Conservation (phyloP, 2,113 vertebrate species). For the Kobus ellipsiprymnus region DNA sequence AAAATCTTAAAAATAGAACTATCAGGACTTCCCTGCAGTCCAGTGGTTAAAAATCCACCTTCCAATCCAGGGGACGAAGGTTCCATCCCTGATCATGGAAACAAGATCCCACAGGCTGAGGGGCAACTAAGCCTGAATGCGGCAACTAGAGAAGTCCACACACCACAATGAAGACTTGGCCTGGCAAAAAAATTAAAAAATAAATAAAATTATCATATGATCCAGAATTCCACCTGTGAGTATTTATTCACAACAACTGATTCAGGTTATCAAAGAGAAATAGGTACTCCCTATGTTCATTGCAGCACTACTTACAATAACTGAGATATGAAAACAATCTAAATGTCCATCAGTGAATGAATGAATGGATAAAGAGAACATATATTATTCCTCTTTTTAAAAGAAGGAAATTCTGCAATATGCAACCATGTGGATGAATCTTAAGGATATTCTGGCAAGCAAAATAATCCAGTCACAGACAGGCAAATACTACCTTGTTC, state of each 20-base stretch:
- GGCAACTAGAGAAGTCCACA: accelerated
- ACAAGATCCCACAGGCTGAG: not conserved
- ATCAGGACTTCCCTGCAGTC: not conserved
- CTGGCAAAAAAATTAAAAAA: not conserved
- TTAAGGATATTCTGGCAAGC: not conserved
- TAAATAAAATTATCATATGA: not conserved
- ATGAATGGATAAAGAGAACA: not conserved
- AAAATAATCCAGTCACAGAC: not conserved
- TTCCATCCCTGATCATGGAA: not conserved
- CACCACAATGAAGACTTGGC: not conserved
- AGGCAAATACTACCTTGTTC: not conserved
- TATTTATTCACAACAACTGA: not conserved
- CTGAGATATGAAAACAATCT: not conserved
- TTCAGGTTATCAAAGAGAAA: not conserved
- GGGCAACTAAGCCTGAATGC: not conserved
- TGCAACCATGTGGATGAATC: not conserved
- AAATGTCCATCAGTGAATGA: not conserved
- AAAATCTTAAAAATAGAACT: not conserved
- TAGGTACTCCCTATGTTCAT: not conserved
- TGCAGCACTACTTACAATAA: not conserved
- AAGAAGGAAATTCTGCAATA: not conserved
- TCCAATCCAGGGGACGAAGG: not conserved
- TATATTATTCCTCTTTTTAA: not conserved
- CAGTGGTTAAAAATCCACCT: not conserved
- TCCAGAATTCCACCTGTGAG: not conserved